Evolutionary conservation across 2,797 vertebrate genomes (phyloP).

Genomic region (Rhadinocentrus ornatus): DNA sequence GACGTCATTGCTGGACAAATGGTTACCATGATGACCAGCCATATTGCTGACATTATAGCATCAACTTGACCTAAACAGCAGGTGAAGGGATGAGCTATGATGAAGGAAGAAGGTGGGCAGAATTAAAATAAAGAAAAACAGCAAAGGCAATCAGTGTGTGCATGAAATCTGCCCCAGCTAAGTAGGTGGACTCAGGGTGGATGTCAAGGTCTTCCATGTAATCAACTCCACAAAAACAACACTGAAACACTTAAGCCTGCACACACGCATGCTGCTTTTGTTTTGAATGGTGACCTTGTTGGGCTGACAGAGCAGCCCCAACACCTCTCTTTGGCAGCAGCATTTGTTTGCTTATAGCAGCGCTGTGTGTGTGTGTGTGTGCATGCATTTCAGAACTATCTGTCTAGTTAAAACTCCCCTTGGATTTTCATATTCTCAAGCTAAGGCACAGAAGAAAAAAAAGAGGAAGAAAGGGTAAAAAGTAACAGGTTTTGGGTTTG

Average conservation of each 20-base stretch:
- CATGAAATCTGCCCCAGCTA: slow-evolving; percentile 35
- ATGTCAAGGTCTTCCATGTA: slow-evolving; percentile 48
- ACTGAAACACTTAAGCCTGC: slow-evolving; percentile 21
- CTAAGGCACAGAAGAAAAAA: slow-evolving; percentile 11
- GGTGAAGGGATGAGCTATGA: slow-evolving; percentile 19
- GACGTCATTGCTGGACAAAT: slow-evolving; percentile 11
- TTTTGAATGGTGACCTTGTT: slow-evolving; percentile 69
- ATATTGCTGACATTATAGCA: slow-evolving; percentile 32
- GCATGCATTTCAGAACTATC: slow-evolving; percentile 10
- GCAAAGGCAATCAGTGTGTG: slow-evolving; percentile 29
- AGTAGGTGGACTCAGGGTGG: slow-evolving; percentile 29
- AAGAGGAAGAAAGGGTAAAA: slow-evolving; percentile 14
- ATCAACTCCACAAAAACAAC: slow-evolving; percentile 24
- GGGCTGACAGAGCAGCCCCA: slow-evolving; percentile 63
- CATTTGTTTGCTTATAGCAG: slow-evolving; percentile 61
- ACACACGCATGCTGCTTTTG: slow-evolving; percentile 10
- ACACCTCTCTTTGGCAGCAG: slow-evolving; percentile 70
- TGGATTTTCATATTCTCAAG: slow-evolving; percentile 40
- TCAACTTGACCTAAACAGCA: slow-evolving; percentile 38
- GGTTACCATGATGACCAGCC: slow-evolving; percentile 20
- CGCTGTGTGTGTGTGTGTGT: slow-evolving; percentile 30
- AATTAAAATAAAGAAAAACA: slow-evolving; percentile 45
- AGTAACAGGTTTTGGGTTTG: slow-evolving; percentile 11
- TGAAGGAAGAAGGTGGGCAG: slow-evolving; percentile 12
- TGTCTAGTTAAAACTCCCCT: slow-evolving; percentile 36